Percentiles rank a stretch among this genome's conserved stretches.
Evolutionary conservation across 2,797 vertebrate genomes (phyloP).

Genomic region (Nasua narica): DNA sequence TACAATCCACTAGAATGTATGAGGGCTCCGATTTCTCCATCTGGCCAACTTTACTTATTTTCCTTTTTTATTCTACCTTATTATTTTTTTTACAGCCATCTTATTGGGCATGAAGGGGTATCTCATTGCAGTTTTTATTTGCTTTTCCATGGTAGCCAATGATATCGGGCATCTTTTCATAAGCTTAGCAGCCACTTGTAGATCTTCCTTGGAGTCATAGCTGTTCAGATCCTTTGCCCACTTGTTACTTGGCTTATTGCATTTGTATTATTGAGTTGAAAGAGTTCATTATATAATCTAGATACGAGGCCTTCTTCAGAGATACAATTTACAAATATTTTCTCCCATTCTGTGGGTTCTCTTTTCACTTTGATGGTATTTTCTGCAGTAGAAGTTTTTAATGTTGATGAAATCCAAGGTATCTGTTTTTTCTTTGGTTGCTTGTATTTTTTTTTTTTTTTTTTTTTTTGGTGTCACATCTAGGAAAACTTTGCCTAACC

Average conservation of each 20-base stretch:
- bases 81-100: neutral
- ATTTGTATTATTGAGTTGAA: neutral
- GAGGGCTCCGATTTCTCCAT: neutral
- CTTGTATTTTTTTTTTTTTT: neutral
- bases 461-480: neutral
- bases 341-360: neutral
- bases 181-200: neutral
- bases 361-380: neutral
- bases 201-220: neutral
- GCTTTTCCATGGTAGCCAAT: neutral
- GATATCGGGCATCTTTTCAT: neutral
- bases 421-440: neutral
- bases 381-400: neutral
- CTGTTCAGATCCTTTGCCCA: neutral
- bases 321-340: neutral
- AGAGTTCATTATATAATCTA: neutral
- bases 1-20: neutral
- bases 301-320: neutral
- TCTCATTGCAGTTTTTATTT: neutral
- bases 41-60: neutral
- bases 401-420: neutral
- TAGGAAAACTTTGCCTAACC: neutral
- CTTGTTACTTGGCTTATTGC: neutral
- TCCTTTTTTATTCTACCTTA: neutral
- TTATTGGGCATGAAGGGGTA: too few species aligned